A percentile compares a stretch with the other conserved stretches of the same genome.
Evolutionary conservation across 1,140 invertebrate genomes (phyloP).

Genomic region (Maniola jurtina): DNA sequence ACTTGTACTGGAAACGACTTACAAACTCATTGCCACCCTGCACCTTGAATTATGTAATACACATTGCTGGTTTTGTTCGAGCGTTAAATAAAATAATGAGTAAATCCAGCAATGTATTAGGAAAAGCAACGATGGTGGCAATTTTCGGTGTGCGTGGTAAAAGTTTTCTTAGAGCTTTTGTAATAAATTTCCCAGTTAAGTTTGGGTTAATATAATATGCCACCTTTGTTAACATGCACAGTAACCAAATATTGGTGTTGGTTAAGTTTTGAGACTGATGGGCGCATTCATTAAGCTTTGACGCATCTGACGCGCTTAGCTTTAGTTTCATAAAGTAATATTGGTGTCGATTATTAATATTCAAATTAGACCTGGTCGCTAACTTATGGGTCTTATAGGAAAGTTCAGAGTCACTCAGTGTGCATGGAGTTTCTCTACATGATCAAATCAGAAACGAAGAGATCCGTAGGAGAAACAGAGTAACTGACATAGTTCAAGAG

Average conservation of each 20-base stretch:
- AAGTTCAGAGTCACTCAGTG: too few species aligned
- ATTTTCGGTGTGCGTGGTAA: conserved; percentile 16
- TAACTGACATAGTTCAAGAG: too few species aligned
- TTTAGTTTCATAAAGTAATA: not conserved
- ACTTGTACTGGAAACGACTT: conserved; percentile 28
- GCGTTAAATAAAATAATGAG: not conserved
- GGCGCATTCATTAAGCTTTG: conserved; percentile 35
- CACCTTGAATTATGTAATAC: not conserved
- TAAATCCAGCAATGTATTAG: conserved; percentile 17
- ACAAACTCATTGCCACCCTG: conserved; percentile 24
- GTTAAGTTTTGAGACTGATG: conserved; percentile 36
- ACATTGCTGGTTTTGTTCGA: conserved; percentile 28
- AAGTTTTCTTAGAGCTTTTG: conserved; percentile 39
- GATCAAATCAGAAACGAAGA: too few species aligned
- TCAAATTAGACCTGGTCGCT: too few species aligned
- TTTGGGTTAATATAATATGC: conserved; percentile 59
- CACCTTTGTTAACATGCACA: conserved; percentile 55
- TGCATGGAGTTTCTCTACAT: too few species aligned
- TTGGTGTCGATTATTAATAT: too few species aligned
- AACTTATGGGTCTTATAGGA: too few species aligned
- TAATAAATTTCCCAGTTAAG: conserved; percentile 57
- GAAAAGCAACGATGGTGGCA: not conserved
- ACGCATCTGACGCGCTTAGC: conserved; percentile 15
- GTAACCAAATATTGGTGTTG: conserved; percentile 44
- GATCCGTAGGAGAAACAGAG: too few species aligned